Evolutionary conservation across 2,797 vertebrate genomes (phyloP).

Genomic region (Nyctalus aviator): DNA sequence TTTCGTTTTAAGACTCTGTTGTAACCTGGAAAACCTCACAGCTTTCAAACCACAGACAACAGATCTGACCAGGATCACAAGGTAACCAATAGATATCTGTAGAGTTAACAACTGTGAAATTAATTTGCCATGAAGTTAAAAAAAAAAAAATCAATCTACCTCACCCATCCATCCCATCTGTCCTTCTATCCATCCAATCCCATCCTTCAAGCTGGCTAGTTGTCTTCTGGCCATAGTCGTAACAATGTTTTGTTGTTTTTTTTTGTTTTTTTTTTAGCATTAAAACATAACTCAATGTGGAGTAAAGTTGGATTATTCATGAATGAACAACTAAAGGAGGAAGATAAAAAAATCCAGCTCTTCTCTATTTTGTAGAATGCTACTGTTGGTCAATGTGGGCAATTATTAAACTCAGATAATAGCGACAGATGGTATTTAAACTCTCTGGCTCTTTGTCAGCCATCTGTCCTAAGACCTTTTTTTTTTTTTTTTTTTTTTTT

Average conservation of each 20-base stretch:
- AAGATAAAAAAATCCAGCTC: conserved; percentile 45
- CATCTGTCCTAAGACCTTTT: conserved; percentile 63
- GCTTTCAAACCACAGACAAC: conserved; percentile 58
- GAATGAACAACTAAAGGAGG: not conserved
- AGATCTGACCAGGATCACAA: conserved; percentile 47
- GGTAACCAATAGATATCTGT: not conserved
- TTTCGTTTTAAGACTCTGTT: conserved; percentile 73
- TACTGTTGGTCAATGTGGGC: conserved; percentile 21
- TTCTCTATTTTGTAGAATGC: conserved; percentile 53
- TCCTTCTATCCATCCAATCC: not conserved
- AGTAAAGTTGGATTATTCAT: not conserved
- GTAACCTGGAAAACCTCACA: conserved; percentile 63
- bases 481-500: not conserved
- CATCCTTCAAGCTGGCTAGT: not conserved
- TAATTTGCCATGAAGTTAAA: conserved; percentile 47
- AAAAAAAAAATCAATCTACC: not conserved
- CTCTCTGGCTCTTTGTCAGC: conserved; percentile 60
- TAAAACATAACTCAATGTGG: conserved; percentile 30
- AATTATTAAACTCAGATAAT: conserved; percentile 61
- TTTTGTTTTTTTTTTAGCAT: too few species aligned
- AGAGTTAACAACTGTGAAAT: conserved; percentile 5
- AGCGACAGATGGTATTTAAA: conserved; percentile 68
- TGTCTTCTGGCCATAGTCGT: not conserved
- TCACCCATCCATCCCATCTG: not conserved
- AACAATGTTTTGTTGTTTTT: not conserved